A percentile compares a stretch with the other conserved stretches of the same genome.
phyloP scores from a whole-genome alignment of 2,113 vertebrate genomes.

The Daubentonia madagascariensis region DNA sequence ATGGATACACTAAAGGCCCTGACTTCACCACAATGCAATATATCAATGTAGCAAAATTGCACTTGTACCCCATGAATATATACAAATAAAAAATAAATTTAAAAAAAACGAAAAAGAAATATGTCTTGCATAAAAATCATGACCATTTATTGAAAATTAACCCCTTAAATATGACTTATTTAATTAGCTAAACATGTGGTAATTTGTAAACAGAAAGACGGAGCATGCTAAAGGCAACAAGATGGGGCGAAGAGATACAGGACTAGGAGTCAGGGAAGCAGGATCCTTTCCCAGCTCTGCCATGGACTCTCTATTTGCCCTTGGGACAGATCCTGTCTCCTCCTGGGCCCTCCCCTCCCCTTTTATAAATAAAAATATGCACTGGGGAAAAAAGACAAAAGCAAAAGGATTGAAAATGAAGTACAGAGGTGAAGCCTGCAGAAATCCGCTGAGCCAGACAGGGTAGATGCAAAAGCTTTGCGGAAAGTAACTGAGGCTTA shows the following conservation, averaged over 20 bases:
- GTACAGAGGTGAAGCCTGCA: not conserved
- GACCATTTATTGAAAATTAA: not conserved
- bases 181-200: not conserved
- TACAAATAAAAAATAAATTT: no score
- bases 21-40: no score
- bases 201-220: not conserved
- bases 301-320: not conserved
- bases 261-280: not conserved
- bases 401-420: not conserved
- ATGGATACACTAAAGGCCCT: no score
- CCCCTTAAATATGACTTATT: not conserved
- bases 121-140: slow-evolving; percentile 29
- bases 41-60: no score
- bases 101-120: not conserved
- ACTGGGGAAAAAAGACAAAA: not conserved
- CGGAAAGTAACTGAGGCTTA: not conserved
- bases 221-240: not conserved
- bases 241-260: not conserved
- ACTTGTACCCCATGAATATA: no score
- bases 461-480: not conserved
- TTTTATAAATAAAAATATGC: not conserved
- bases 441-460: not conserved
- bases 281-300: not conserved
- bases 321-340: not conserved
- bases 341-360: not conserved